These are phyloP conservation scores for Lepidocolaptes lacrymiger DNA, from an alignment of 2,797 vertebrate species.

Conservation along the genomic window DNA sequence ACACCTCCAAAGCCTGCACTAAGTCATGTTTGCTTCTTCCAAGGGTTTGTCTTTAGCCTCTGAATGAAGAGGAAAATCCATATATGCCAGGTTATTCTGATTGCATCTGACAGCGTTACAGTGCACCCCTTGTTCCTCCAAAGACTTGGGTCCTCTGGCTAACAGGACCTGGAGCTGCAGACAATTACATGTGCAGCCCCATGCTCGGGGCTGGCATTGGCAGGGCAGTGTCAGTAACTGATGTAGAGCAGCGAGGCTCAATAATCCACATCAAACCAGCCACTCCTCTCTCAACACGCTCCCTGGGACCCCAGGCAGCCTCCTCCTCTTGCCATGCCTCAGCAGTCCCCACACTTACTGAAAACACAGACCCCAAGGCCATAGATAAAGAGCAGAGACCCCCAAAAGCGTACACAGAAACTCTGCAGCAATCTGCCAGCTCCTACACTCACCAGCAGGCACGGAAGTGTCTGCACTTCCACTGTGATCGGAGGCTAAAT, in stretches of 20 bases:
- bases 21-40: background rate
- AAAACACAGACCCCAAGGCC: background rate
- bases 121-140: conserved; percentile 50
- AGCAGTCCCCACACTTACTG: background rate
- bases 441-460: background rate
- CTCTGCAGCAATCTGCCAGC: background rate
- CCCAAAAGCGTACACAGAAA: background rate
- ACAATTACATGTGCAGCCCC: conserved; percentile 56
- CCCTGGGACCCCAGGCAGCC: background rate
- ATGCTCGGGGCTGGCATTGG: conserved; percentile 60
- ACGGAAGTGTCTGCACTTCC: background rate
- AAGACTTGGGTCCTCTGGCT: conserved; percentile 65
- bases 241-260: conserved; percentile 72
- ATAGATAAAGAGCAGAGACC: background rate
- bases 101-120: conserved; percentile 80
- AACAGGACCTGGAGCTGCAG: conserved; percentile 33
- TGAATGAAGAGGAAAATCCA: background rate
- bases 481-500: background rate
- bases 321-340: background rate
- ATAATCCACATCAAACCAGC: conserved; percentile 74
- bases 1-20: background rate
- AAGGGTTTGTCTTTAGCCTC: background rate
- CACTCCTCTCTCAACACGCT: background rate
- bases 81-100: conserved; percentile 64
- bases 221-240: conserved; percentile 63